Conservation (phyloP, 2,797 vertebrate species). For the Xyrichtys novacula region DNA sequence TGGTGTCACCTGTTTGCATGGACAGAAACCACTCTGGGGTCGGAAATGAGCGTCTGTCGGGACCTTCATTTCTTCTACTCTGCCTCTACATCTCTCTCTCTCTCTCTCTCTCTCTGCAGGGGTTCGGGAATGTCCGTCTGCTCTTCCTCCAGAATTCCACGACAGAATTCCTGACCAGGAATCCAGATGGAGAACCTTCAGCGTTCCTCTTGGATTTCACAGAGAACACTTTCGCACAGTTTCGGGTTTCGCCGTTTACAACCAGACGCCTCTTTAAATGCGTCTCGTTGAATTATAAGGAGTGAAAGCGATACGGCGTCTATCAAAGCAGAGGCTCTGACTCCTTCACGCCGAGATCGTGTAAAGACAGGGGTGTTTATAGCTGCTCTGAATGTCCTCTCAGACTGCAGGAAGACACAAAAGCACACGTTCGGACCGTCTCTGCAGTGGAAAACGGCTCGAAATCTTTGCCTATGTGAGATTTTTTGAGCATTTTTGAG, state of each 20-base stretch:
- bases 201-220: slow-evolving; percentile 42
- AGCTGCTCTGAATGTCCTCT: background rate
- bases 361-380: too few relatives aligned
- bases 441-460: too few relatives aligned
- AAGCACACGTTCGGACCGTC: too few relatives aligned
- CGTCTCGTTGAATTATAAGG: slow-evolving; percentile 2
- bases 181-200: slow-evolving; percentile 21
- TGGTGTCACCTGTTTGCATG: too few relatives aligned
- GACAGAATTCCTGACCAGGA: slow-evolving; percentile 48
- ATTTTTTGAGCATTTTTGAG: too few relatives aligned
- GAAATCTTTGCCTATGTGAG: too few relatives aligned
- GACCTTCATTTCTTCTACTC: background rate
- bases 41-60: background rate
- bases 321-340: slow-evolving; percentile 5
- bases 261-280: slow-evolving; percentile 20
- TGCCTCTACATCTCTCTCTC: background rate
- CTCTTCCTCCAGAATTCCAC: slow-evolving; percentile 39
- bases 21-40: background rate
- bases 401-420: background rate
- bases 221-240: slow-evolving; percentile 38
- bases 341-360: background rate
- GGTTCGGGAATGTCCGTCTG: slow-evolving; percentile 40
- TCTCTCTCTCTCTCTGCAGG: slow-evolving; percentile 14
- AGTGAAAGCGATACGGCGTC: background rate
- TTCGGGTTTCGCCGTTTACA: slow-evolving; percentile 34